Conservation (phyloP, 1,140 invertebrate species). For the Calliopsis andreniformis region DNA sequence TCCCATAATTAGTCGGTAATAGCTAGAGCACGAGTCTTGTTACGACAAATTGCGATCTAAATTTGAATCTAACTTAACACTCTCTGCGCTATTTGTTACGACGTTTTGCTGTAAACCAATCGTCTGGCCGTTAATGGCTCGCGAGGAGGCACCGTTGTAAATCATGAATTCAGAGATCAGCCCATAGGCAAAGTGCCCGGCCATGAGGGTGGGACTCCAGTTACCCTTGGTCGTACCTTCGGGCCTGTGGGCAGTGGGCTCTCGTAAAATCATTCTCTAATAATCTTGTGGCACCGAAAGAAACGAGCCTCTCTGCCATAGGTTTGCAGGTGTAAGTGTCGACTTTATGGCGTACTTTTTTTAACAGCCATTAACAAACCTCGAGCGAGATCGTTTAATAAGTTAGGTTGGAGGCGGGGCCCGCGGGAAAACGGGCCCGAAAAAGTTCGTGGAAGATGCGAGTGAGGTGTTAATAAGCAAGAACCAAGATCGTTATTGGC, state of each 20-base stretch:
- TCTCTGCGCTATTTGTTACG: conserved; percentile 50
- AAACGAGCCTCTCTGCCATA: neutral
- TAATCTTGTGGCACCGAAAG: neutral
- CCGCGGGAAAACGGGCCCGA: neutral
- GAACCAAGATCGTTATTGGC: too few relatives aligned
- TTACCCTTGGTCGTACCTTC: conserved; percentile 5
- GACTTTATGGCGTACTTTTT: conserved; percentile 9
- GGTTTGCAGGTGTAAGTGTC: conserved; percentile 10
- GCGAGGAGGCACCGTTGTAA: conserved; percentile 35
- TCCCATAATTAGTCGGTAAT: conserved; percentile 49
- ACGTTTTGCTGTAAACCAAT: conserved; percentile 35
- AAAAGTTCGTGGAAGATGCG: neutral
- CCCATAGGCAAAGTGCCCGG: neutral
- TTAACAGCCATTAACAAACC: neutral
- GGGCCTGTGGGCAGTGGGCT: neutral
- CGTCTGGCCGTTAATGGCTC: conserved; percentile 50
- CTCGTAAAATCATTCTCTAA: conserved; percentile 41
- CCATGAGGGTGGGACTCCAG: neutral
- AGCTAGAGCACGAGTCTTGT: conserved; percentile 23
- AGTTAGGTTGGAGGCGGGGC: neutral
- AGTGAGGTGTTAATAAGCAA: too few relatives aligned
- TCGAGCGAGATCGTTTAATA: conserved; percentile 11
- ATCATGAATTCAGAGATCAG: conserved; percentile 57
- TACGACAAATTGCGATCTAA: conserved; percentile 46
- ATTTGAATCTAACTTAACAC: conserved; percentile 64